Conservation (phyloP, 2,797 vertebrate species). For the Thalassophryne amazonica region DNA sequence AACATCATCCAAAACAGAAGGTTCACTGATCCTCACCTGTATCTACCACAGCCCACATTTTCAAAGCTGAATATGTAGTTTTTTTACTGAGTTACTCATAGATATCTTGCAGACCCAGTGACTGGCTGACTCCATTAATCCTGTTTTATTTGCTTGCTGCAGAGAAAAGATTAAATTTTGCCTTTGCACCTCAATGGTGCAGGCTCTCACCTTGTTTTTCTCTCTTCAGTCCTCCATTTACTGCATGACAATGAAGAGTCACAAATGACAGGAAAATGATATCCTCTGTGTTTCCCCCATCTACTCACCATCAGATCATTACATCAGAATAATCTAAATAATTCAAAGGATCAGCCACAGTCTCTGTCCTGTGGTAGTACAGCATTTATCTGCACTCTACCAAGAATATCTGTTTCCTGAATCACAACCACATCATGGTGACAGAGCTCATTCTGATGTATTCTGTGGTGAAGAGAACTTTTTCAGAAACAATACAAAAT, state of each 20-base stretch:
- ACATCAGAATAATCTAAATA: conserved; percentile 54
- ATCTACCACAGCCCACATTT: too few relatives aligned
- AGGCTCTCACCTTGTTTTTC: neutral
- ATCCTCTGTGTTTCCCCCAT: conserved; percentile 28
- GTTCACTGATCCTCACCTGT: too few relatives aligned
- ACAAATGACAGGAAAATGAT: conserved; percentile 27
- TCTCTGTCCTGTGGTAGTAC: conserved; percentile 1
- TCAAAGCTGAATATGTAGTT: too few relatives aligned
- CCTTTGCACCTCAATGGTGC: conserved; percentile 10
- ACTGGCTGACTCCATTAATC: too few relatives aligned
- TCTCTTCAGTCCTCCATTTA: conserved; percentile 1
- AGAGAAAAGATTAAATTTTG: too few relatives aligned
- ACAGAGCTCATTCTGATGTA: conserved; percentile 19
- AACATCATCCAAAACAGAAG: too few relatives aligned
- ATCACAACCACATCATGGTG: conserved; percentile 14
- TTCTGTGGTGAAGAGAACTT: conserved; percentile 9
- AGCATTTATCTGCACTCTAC: conserved; percentile 10
- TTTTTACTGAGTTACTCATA: too few relatives aligned
- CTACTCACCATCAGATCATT: conserved; percentile 44
- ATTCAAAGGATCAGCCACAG: conserved; percentile 44
- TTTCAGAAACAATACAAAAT: conserved; percentile 1
- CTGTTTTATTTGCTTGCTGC: too few relatives aligned
- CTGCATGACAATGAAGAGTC: conserved; percentile 17
- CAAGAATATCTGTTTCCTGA: conserved; percentile 10
- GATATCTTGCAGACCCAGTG: too few relatives aligned